Conservation (phyloP, 2,797 vertebrate species). For the Macropus fuliginosus region DNA sequence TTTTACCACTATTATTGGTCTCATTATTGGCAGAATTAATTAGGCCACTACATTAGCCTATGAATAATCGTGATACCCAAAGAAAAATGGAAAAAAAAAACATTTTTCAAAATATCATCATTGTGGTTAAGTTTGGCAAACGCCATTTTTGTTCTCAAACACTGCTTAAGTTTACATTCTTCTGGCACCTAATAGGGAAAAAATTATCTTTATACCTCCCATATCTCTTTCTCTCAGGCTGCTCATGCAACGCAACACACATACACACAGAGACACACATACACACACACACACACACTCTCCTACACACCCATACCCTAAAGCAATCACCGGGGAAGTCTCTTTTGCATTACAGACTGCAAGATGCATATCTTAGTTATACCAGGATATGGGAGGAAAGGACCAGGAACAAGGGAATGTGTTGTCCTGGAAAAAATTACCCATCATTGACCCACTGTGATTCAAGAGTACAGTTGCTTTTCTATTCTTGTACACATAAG, state of each 20-base stretch:
- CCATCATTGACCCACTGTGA: not conserved
- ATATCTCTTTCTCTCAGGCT: not conserved
- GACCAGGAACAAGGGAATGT: not conserved
- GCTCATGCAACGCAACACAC: no score
- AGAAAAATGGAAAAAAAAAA: not conserved
- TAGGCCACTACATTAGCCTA: constrained; percentile 17
- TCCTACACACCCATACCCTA: not conserved
- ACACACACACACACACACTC: no score
- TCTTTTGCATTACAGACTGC: not conserved
- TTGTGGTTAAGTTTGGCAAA: not conserved
- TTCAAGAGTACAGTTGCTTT: not conserved
- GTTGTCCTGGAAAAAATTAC: not conserved
- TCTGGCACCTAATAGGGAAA: not conserved
- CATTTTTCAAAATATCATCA: not conserved
- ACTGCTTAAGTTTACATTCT: not conserved
- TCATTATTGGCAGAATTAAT: not conserved
- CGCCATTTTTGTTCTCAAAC: not conserved
- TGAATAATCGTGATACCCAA: constrained; percentile 22
- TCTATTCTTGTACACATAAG: not conserved
- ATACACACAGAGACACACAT: no score
- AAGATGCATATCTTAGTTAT: not conserved
- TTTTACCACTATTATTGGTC: accelerated
- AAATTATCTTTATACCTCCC: accelerated
- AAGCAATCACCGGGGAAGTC: not conserved
- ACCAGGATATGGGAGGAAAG: not conserved